Evolutionary conservation across 2,888 invertebrate species (phyloP).

Genomic region (Buathra laborator): DNA sequence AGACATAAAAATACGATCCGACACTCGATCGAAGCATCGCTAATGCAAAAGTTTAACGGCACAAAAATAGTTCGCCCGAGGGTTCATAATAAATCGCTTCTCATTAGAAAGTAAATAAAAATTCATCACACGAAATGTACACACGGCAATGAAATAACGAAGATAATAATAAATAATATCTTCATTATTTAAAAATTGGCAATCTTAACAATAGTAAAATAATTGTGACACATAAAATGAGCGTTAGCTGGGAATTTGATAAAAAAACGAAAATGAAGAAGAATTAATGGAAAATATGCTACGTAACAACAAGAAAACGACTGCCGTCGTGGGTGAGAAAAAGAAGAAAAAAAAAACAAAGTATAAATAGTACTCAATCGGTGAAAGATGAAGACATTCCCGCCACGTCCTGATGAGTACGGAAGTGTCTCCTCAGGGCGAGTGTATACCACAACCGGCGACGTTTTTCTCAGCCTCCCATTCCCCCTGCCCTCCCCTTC

Average conservation of each 20-base stretch:
- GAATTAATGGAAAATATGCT: slow-evolving; percentile 12
- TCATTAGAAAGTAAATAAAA: too few species aligned
- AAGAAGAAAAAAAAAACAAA: not conserved
- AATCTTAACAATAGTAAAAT: not conserved
- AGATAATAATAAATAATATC: not conserved
- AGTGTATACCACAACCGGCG: slow-evolving; percentile 54
- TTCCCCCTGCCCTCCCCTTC: slow-evolving; percentile 31
- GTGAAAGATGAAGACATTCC: slow-evolving; percentile 52
- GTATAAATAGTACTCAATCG: slow-evolving; percentile 16
- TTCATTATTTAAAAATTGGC: not conserved
- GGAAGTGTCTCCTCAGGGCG: slow-evolving; percentile 55
- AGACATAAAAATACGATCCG: too few species aligned
- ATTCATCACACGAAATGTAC: not conserved
- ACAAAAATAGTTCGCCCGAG: too few species aligned
- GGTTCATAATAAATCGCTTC: too few species aligned
- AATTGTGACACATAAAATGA: too few species aligned
- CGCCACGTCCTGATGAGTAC: slow-evolving; percentile 43
- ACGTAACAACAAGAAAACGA: slow-evolving; percentile 8
- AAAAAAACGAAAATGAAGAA: not conserved
- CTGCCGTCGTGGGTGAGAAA: not conserved
- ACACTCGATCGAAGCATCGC: too few species aligned
- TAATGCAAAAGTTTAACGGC: too few species aligned
- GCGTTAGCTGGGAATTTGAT: not conserved
- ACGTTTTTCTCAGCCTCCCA: slow-evolving; percentile 54
- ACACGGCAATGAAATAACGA: too few species aligned